Conservation (phyloP, 2,888 invertebrate genomes). For the Nomada fabriciana region DNA sequence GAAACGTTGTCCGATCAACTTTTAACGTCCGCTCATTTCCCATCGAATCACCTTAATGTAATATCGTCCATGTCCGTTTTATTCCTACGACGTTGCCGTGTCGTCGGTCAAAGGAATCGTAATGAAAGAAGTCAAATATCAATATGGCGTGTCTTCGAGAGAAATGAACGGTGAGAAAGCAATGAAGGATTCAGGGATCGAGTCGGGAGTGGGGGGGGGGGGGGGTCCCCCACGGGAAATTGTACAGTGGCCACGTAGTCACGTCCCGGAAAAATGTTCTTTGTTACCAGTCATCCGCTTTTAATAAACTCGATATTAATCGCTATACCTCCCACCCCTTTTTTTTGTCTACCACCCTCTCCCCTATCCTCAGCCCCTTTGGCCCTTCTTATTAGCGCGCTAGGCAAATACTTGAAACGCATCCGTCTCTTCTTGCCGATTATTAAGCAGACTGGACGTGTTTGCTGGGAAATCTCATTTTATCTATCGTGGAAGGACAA, state of each 20-base stretch:
- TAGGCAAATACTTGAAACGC: conserved; percentile 60
- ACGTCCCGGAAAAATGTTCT: conserved; percentile 60
- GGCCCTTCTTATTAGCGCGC: conserved; percentile 32
- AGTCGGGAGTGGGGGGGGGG: too few relatives aligned
- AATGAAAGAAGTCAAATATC: conserved; percentile 76
- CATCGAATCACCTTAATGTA: conserved; percentile 62
- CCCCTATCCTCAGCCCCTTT: not conserved
- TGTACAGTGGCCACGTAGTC: conserved; percentile 47
- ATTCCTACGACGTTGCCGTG: conserved; percentile 59
- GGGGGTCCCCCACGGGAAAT: conserved; percentile 17
- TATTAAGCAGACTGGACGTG: conserved; percentile 63
- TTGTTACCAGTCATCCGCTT: conserved; percentile 59
- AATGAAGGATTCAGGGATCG: too few relatives aligned
- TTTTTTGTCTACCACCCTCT: not conserved
- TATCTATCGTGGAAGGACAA: conserved; percentile 50
- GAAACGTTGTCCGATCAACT: conserved; percentile 33
- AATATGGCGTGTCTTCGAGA: conserved; percentile 66
- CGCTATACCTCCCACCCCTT: conserved; percentile 22
- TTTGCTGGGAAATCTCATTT: conserved; percentile 68
- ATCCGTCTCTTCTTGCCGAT: conserved; percentile 41
- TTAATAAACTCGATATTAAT: conserved; percentile 73
- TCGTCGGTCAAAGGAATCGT: conserved; percentile 61
- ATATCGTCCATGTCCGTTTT: conserved; percentile 59
- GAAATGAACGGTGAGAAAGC: conserved; percentile 61
- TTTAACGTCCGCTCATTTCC: conserved; percentile 43